phyloP scores from a whole-genome alignment of 2,797 vertebrate species.

The Sebastes matsubarae region DNA sequence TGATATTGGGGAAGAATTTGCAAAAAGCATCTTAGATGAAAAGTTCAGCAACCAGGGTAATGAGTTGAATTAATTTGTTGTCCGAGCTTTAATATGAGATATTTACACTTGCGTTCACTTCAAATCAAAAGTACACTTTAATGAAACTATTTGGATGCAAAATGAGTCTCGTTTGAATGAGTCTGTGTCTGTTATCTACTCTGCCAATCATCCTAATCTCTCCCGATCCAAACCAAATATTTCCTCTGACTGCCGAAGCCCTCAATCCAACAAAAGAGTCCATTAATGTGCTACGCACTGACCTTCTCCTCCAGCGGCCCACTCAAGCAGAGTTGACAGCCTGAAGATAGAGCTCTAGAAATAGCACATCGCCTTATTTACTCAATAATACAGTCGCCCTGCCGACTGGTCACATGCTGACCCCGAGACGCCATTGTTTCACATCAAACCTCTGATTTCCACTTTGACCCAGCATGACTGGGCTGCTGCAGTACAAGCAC shows the following conservation, averaged over 20 bases:
- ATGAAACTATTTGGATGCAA: not conserved
- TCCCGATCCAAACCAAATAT: conserved; percentile 20
- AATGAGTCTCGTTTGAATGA: not conserved
- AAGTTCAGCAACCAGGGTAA: not conserved
- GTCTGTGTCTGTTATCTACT: not conserved
- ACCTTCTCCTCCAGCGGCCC: conserved; percentile 1
- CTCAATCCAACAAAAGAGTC: conserved; percentile 2
- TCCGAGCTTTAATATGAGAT: not conserved
- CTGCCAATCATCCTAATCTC: conserved; percentile 24
- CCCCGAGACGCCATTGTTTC: conserved; percentile 49
- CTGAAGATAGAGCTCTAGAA: conserved; percentile 61
- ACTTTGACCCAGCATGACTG: not conserved
- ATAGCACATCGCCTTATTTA: conserved; percentile 59
- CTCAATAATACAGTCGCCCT: conserved; percentile 50
- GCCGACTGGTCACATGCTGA: conserved; percentile 61
- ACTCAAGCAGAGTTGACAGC: conserved; percentile 32
- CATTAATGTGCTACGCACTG: not conserved
- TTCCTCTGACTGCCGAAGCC: not conserved
- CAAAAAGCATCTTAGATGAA: not conserved
- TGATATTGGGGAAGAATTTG: not conserved
- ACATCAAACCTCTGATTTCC: conserved; percentile 14
- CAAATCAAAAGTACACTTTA: not conserved
- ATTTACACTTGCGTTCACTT: not conserved
- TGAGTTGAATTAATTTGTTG: not conserved
- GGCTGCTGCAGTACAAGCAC: not conserved